Base-by-base conservation (phyloP, 2,888 invertebrate genomes). In the Operophtera brumata region DNA sequence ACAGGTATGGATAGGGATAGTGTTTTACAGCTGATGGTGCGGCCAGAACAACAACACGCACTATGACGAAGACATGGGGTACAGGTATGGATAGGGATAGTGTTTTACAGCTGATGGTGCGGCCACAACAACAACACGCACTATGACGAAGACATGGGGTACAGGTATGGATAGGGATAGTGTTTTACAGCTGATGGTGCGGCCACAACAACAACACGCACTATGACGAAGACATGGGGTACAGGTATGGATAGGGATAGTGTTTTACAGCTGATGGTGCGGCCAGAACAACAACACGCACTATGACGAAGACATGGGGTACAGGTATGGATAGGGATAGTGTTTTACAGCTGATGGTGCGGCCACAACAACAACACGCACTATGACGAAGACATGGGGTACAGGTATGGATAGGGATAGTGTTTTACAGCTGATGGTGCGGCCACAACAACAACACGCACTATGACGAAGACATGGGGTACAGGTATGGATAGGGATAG, bases 21-120 rank as follows among this genome's bases (percentile, higher is more conserved):
- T 36, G 35, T 52, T 37, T 46, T 35, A 41, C 36, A 52, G 28
- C 36, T 8, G n/a, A 13, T n/a, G n/a, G n/a, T n/a, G n/a, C 70
- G 89, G 86, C 11, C 85, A 88, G 73, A 84, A 82, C 68, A 82
- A 84, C 74, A 83, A 84, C 73, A 71, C 81, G 54, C 82, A 84
- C 75, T 96, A 94, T 85, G 97, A 97, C 71, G 97, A 97, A 82
- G 97, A 97, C 73, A 96, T 96, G 96, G 96, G 96, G 59, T 95
- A 95, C 91, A 93, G 93, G 93, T 93, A 76, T 62, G 54, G 52
- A 48, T 47, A 49, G 28, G 6, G 52, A 12, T 28, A 42, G 35
- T 36, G 35, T 52, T 37, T 46, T 35, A 41, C 36, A 52, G 28
- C 36, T 8, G n/a, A 13, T n/a, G n/a, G n/a, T n/a, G n/a, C 70